Evolutionary conservation across 2,797 vertebrate genomes (phyloP), one percentile per base, ranked within the genome.

Genomic region (Macroramphosus scolopax): DNA sequence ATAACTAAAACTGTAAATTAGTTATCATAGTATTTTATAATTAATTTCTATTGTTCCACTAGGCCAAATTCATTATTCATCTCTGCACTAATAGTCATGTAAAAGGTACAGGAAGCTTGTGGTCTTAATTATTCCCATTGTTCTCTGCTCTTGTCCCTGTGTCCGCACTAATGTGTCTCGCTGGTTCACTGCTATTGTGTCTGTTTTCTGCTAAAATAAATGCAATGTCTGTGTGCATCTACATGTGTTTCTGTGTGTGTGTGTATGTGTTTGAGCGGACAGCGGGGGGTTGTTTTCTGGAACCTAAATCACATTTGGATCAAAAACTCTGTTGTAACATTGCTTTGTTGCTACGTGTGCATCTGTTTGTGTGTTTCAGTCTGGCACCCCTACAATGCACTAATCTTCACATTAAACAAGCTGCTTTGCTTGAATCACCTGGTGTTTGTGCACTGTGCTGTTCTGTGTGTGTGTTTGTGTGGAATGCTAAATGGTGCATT

Each of bases 381-480:
- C n/a, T 76, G 42, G 57, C 66, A 53, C 24, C 35, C 37, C 40
- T 17, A 57, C 75, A 49, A 33, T 36, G 32, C 35, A 35, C 49
- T 64, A 72, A 70, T 82, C 69, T 51, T 55, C 63, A 59, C 54
- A 56, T 78, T 74, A 46, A 76, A 71, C 60, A 26, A 62, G 61
- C 60, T 53, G 72, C 70, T 68, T 68, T 77, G 68, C 81, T 76
- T 53, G 61, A 67, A 54, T 77, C 59, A 72, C 60, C 70, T 80
- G 70, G 50, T 35, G 48, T 68, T 47, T 63, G 53, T 70, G 63
- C 0, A 22, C 37, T 2, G 13, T 5, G 10, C 13, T 51, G 16
- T 22, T 8, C 33, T 45, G 25, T 45, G 34, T 28, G 44, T 28
- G 35, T 26, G 32, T n/a, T n/a, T n/a, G n/a, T n/a, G n/a, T n/a